A percentile compares a stretch with the other conserved stretches of the same genome.
These are phyloP conservation scores for Tympanoctomys barrerae DNA, from an alignment of 2,797 vertebrate species.

Conservation along the genomic window DNA sequence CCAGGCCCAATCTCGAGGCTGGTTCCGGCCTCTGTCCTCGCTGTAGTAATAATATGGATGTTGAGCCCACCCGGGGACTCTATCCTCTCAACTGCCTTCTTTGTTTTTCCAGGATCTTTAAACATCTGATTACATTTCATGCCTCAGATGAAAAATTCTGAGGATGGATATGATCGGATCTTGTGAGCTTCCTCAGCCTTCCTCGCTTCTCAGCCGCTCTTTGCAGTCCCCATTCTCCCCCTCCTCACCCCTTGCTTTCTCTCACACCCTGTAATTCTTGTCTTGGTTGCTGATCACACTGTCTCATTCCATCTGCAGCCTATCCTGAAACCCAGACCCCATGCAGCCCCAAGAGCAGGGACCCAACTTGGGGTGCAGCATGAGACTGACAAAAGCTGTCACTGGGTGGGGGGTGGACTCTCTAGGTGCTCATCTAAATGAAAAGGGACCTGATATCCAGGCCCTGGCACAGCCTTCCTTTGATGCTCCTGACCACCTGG, in stretches of 20 bases:
- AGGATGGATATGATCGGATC: conserved; percentile 67
- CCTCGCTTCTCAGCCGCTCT: background rate
- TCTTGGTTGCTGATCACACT: background rate
- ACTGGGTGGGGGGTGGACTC: background rate
- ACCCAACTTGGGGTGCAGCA: background rate
- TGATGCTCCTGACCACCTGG: background rate
- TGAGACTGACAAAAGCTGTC: background rate
- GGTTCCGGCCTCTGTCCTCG: conserved; percentile 62
- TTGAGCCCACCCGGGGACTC: conserved; percentile 57
- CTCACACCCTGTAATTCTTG: background rate
- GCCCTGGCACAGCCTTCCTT: background rate
- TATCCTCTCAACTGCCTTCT: background rate
- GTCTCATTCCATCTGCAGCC: background rate
- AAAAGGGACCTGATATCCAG: background rate
- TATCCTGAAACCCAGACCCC: background rate
- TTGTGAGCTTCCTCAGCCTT: conserved; percentile 40
- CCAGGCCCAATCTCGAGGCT: conserved; percentile 67
- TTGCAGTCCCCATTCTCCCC: background rate
- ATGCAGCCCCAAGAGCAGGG: background rate
- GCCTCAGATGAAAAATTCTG: conserved; percentile 70
- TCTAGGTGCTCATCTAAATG: background rate
- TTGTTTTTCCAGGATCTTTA: conserved; percentile 64
- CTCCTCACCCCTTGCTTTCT: background rate
- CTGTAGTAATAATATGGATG: conserved; percentile 48
- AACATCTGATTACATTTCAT: conserved; percentile 76